phyloP scores from a whole-genome alignment of 1,140 invertebrate genomes.

The Mercenaria mercenaria region DNA sequence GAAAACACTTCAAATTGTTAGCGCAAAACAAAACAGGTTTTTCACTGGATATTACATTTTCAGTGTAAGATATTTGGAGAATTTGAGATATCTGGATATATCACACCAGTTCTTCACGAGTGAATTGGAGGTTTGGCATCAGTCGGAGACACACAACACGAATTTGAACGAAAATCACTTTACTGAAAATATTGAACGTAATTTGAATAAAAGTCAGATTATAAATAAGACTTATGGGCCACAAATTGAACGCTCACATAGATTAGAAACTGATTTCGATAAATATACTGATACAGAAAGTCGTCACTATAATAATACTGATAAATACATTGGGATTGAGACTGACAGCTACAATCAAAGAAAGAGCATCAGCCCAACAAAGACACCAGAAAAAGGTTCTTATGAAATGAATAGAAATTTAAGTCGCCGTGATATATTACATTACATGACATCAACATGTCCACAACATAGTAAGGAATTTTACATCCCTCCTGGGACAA shows the following conservation, averaged over 20 bases:
- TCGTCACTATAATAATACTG: not conserved
- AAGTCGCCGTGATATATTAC: not conserved
- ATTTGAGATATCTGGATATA: constrained; percentile 3
- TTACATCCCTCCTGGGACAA: constrained; percentile 8
- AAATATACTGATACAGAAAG: too few species aligned
- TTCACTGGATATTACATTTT: constrained; percentile 14
- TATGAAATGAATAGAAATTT: not conserved
- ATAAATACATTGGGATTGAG: not conserved
- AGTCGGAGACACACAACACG: not conserved
- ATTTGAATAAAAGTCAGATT: not conserved
- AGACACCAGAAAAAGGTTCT: too few species aligned
- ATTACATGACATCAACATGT: not conserved
- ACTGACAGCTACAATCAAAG: not conserved
- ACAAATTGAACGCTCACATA: not conserved
- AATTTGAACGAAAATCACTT: not conserved
- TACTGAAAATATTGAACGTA: too few species aligned
- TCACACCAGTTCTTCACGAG: constrained; percentile 8
- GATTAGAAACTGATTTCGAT: not conserved
- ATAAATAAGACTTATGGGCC: not conserved
- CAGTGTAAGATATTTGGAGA: not conserved
- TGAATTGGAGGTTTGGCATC: not conserved
- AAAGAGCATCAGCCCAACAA: not conserved
- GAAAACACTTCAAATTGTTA: not conserved
- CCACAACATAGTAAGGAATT: not conserved
- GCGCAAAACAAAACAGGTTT: not conserved